Percentiles rank a stretch among this genome's conserved stretches.
These are phyloP conservation scores for Virgularia gustaviana DNA, from an alignment of 92 coral and sea anemone species.

Conservation along the genomic window DNA sequence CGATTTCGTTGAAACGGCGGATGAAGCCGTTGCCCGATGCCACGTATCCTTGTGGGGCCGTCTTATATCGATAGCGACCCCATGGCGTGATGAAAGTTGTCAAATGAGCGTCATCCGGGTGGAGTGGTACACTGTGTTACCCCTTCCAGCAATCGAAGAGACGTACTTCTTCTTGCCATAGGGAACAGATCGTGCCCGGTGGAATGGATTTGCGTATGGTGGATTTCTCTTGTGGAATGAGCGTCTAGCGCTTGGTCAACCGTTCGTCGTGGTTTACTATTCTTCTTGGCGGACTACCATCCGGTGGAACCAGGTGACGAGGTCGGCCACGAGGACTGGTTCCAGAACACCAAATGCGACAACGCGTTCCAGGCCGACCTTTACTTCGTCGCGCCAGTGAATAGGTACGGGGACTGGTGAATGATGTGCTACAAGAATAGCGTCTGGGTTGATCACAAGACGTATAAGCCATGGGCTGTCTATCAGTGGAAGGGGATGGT, in stretches of 20 bases:
- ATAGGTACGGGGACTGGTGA: background rate
- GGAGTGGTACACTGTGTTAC: no score
- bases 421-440: background rate
- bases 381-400: background rate
- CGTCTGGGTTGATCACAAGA: background rate
- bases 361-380: background rate
- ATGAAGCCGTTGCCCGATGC: no score
- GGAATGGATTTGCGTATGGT: background rate
- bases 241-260: no score
- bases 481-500: background rate
- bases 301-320: background rate
- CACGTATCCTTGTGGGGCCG: no score
- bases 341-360: background rate
- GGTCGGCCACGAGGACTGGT: background rate
- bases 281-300: no score
- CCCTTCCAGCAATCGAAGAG: constrained; percentile 15
- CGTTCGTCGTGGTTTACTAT: no score
- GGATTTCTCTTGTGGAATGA: background rate
- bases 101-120: no score
- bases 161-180: no score
- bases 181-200: no score
- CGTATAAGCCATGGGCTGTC: background rate
- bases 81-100: no score
- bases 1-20: no score
- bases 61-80: no score